Evolutionary conservation across 2,113 vertebrate genomes (phyloP).

Genomic region (Garra rufa): DNA sequence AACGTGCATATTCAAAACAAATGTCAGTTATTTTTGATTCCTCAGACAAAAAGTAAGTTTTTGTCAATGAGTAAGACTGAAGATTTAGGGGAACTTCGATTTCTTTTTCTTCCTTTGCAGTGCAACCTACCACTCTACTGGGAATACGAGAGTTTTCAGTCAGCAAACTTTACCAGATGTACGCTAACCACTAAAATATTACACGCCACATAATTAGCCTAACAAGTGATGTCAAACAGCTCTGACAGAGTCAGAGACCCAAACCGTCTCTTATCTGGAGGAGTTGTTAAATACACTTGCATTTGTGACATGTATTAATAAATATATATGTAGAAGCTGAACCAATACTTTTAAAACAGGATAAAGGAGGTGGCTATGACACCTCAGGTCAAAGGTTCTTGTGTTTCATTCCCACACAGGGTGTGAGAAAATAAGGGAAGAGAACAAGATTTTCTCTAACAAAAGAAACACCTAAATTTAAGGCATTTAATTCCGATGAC

Average conservation of each 20-base stretch:
- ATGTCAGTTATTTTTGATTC: neutral
- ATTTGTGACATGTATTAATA: neutral
- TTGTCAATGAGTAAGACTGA: conserved; percentile 8
- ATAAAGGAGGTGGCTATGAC: neutral
- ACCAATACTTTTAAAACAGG: neutral
- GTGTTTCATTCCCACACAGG: neutral
- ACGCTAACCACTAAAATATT: conserved; percentile 45
- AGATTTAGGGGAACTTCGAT: conserved; percentile 33
- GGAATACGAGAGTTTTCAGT: conserved; percentile 31
- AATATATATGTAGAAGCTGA: neutral
- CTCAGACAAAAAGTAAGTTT: no score
- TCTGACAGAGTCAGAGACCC: conserved; percentile 33
- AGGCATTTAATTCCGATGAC: neutral
- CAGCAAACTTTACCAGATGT: conserved; percentile 43
- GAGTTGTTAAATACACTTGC: conserved; percentile 13
- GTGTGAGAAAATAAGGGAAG: conserved; percentile 19
- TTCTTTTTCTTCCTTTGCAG: conserved; percentile 11
- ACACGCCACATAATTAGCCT: conserved; percentile 42
- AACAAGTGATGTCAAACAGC: conserved; percentile 35
- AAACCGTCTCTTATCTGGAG: conserved; percentile 12
- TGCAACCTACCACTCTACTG: conserved; percentile 41
- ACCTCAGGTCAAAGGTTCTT: neutral
- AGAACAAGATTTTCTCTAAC: neutral
- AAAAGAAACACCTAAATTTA: neutral
- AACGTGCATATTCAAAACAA: neutral